A percentile compares a stretch with the other conserved stretches of the same genome.
phyloP scores from a whole-genome alignment of 53 echinoderm and acorn worm species.

The Hippasteria phrygiana region DNA sequence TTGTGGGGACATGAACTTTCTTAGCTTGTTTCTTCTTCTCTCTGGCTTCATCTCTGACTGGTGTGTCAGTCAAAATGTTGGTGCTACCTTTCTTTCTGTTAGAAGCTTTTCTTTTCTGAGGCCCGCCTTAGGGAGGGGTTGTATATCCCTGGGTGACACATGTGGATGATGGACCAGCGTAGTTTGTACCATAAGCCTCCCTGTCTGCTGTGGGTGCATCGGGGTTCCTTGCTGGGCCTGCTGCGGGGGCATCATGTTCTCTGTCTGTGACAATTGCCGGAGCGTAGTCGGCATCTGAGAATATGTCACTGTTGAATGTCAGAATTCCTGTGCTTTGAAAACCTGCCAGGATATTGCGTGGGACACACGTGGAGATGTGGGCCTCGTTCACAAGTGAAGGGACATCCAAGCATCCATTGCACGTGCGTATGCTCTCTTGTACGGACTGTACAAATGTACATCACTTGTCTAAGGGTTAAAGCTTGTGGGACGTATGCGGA shows the following conservation, averaged over 20 bases:
- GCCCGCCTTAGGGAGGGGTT: slow-evolving; percentile 40
- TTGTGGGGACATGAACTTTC: slow-evolving; percentile 17
- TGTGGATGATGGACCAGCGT: slow-evolving; percentile 29
- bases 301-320: slow-evolving; percentile 61
- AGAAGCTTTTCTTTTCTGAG: slow-evolving; percentile 39
- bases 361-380: slow-evolving; percentile 2
- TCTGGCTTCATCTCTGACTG: slow-evolving; percentile 61
- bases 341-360: slow-evolving; percentile 13
- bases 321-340: slow-evolving; percentile 51
- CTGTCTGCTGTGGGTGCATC: slow-evolving; percentile 26
- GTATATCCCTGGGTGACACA: slow-evolving; percentile 63
- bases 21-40: slow-evolving; percentile 34
- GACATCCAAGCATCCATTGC: slow-evolving; percentile 73
- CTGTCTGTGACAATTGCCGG: slow-evolving; percentile 65
- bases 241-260: slow-evolving; percentile 6
- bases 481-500: slow-evolving; percentile 70
- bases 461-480: slow-evolving; percentile 66
- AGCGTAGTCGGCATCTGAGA: slow-evolving; percentile 56
- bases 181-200: slow-evolving; percentile 13
- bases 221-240: slow-evolving; percentile 19
- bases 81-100: slow-evolving; percentile 58
- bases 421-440: slow-evolving; percentile 45
- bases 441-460: slow-evolving; percentile 56
- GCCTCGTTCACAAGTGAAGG: slow-evolving; percentile 66
- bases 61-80: slow-evolving; percentile 71